Percentiles rank a stretch among this genome's conserved stretches.
phyloP scores from a whole-genome alignment of 2,888 invertebrate genomes.

The Argyresthia albistria region DNA sequence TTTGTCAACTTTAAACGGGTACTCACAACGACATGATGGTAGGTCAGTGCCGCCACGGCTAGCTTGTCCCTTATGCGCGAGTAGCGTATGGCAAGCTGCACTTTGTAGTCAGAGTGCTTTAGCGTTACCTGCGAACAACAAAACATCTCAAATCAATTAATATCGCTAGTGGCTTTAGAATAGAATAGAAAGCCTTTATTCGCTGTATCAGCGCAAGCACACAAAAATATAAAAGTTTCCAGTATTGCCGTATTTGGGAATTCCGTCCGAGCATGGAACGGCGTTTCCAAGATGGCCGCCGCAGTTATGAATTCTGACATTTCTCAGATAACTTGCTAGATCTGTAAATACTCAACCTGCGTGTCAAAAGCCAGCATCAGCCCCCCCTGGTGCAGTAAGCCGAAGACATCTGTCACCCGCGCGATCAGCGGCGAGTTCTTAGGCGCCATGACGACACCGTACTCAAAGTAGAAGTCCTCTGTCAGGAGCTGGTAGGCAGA shows the following conservation, averaged over 20 bases:
- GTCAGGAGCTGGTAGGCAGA: constrained; percentile 73
- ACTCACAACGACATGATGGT: background rate
- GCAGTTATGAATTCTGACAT: no score
- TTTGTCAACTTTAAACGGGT: no score
- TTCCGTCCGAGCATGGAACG: no score
- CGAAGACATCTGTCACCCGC: constrained; percentile 68
- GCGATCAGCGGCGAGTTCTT: constrained; percentile 75
- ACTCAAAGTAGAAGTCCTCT: constrained; percentile 78
- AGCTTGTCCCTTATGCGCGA: constrained; percentile 19
- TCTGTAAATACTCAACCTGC: constrained; percentile 64
- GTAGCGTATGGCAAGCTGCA: constrained; percentile 64
- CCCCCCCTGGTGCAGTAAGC: constrained; percentile 74
- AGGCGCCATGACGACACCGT: constrained; percentile 74
- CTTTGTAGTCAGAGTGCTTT: constrained; percentile 59
- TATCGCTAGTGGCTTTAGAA: no score
- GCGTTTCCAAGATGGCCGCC: no score
- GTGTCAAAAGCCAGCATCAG: constrained; percentile 77
- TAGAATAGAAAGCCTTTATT: no score
- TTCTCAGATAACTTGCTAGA: no score
- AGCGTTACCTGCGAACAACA: constrained; percentile 52
- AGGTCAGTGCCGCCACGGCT: background rate
- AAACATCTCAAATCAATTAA: no score
- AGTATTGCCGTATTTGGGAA: no score
- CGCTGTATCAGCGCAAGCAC: no score
- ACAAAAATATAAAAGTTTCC: no score